Evolutionary conservation across 2,888 invertebrate species (phyloP).

Genomic region (Drosophila buzzatii): DNA sequence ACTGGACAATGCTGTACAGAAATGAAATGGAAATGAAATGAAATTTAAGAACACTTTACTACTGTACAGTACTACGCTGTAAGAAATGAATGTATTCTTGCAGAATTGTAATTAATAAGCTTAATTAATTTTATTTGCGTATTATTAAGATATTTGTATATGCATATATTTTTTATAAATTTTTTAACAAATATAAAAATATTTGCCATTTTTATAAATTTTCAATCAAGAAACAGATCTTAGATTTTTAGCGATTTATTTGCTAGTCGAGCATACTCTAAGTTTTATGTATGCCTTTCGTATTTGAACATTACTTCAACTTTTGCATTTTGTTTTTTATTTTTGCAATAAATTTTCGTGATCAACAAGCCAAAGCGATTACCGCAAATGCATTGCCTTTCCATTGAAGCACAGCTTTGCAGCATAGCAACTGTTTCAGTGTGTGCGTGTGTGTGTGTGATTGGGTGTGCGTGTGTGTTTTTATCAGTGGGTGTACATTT

Average conservation of each 20-base stretch:
- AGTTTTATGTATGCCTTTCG: background rate
- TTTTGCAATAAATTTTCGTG: conserved; percentile 52
- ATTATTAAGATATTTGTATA: too few species aligned
- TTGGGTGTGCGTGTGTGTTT: background rate
- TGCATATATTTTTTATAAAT: too few species aligned
- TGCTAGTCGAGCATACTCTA: background rate
- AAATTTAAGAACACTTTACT: too few species aligned
- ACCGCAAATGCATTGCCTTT: conserved; percentile 70
- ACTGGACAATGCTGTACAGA: too few species aligned
- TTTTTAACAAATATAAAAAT: too few species aligned
- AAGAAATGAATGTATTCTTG: too few species aligned
- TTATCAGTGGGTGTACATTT: conserved; percentile 51
- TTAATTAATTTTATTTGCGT: too few species aligned
- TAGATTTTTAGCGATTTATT: background rate
- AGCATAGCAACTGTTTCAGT: background rate
- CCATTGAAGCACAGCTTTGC: conserved; percentile 12
- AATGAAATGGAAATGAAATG: too few species aligned
- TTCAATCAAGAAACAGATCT: background rate
- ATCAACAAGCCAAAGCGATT: conserved; percentile 76
- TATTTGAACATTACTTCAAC: conserved; percentile 11
- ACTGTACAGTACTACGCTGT: too few species aligned
- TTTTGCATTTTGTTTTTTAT: background rate
- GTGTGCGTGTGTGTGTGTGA: background rate
- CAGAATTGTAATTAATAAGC: too few species aligned
- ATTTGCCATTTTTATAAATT: too few species aligned